A percentile compares a stretch with the other conserved stretches of the same genome.
Conservation (phyloP, 1,140 invertebrate genomes). For the Campoletis sonorensis region DNA sequence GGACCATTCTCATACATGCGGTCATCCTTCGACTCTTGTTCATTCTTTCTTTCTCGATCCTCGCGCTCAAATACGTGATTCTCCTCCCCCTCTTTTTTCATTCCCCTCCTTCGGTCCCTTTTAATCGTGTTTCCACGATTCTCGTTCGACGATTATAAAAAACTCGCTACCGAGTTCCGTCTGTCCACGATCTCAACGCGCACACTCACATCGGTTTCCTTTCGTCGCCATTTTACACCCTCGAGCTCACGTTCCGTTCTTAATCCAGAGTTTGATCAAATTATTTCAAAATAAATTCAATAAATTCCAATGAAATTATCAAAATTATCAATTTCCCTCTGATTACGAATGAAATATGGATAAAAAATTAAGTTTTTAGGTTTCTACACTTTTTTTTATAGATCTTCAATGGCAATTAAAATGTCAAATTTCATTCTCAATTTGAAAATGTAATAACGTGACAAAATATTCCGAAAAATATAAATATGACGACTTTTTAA, state of each 20-base stretch:
- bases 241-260: not conserved
- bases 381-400: no score
- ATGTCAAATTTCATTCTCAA: no score
- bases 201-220: constrained; percentile 19
- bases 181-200: constrained; percentile 51
- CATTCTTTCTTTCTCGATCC: not conserved
- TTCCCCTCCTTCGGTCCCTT: not conserved
- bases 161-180: constrained; percentile 68
- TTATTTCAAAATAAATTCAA: not conserved
- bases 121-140: constrained; percentile 40
- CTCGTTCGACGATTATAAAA: constrained; percentile 61
- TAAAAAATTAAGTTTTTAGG: no score
- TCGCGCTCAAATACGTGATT: constrained; percentile 23
- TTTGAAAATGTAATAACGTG: no score
- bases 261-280: not conserved
- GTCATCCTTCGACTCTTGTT: constrained; percentile 39
- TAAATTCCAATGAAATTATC: no score
- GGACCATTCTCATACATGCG: constrained; percentile 23
- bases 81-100: constrained; percentile 43
- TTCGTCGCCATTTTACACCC: constrained; percentile 55
- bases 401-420: no score
- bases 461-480: no score
- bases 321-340: no score
- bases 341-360: no score
- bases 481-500: no score